Evolutionary conservation across 2,888 invertebrate species (phyloP).

Genomic region (Anthrax anthrax): DNA sequence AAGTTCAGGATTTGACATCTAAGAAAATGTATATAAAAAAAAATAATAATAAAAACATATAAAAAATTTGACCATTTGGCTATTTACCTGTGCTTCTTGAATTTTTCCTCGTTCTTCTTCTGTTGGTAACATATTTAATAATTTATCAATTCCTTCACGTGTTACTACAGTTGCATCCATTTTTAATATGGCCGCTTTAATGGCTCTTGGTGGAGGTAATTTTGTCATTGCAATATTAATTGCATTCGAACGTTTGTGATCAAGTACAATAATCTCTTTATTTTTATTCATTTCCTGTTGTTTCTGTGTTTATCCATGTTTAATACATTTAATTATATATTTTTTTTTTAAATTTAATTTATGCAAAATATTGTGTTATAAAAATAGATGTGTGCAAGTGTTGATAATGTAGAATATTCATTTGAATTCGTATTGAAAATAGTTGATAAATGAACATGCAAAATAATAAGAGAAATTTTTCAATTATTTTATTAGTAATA

Average conservation of each 20-base stretch:
- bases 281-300: slow-evolving; percentile 72
- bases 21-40: slow-evolving; percentile 2
- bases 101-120: slow-evolving; percentile 95
- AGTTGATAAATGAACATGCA: too few relatives aligned
- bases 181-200: slow-evolving; percentile 97
- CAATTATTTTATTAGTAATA: too few relatives aligned
- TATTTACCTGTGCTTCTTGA: slow-evolving; percentile 67
- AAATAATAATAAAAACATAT: neutral
- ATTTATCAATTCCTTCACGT: slow-evolving; percentile 95
- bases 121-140: slow-evolving; percentile 92
- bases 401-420: too few relatives aligned
- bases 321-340: too few relatives aligned
- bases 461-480: too few relatives aligned
- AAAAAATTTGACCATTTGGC: too few relatives aligned
- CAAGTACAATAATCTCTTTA: slow-evolving; percentile 86
- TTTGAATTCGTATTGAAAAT: too few relatives aligned
- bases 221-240: slow-evolving; percentile 99
- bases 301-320: too few relatives aligned
- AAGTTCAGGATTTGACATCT: slow-evolving; percentile 32
- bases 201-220: slow-evolving; percentile 90
- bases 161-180: slow-evolving; percentile 99
- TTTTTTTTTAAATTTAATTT: too few relatives aligned
- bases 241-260: slow-evolving; percentile 94
- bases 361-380: too few relatives aligned
- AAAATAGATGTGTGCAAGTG: too few relatives aligned